Conservation (phyloP, 2,888 invertebrate species). For the Pheosia gnoma region DNA sequence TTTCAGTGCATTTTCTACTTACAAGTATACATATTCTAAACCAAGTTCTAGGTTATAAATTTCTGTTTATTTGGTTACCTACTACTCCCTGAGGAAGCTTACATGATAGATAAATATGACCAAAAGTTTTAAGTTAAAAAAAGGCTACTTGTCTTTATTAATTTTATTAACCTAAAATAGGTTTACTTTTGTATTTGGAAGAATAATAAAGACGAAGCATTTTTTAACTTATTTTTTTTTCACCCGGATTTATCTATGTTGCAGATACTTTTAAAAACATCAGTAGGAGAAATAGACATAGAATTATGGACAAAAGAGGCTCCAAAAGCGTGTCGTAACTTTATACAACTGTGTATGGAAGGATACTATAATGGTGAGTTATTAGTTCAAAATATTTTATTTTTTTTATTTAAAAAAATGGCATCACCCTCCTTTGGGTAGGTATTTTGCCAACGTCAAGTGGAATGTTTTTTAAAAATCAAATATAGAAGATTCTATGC, state of each 20-base stretch:
- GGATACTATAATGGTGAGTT: constrained; percentile 92
- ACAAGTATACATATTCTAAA: neutral
- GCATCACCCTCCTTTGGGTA: too few species aligned
- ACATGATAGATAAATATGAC: too few species aligned
- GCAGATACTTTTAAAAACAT: constrained; percentile 95
- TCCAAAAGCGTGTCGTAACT: constrained; percentile 96
- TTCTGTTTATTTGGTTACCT: neutral
- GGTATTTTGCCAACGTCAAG: too few species aligned
- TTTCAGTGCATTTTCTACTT: neutral
- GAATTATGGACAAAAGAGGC: constrained; percentile 99
- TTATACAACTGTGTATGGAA: constrained; percentile 98
- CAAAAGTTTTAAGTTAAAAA: too few species aligned
- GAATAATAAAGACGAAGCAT: too few species aligned
- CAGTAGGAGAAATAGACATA: constrained; percentile 98
- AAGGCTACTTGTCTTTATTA: too few species aligned
- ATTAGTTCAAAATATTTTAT: neutral
- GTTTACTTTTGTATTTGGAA: too few species aligned
- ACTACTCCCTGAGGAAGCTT: too few species aligned
- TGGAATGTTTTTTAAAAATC: too few species aligned
- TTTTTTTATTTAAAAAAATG: neutral
- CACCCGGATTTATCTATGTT: too few species aligned
- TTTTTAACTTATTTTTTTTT: constrained; percentile 32
- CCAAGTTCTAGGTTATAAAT: neutral
- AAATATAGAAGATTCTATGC: too few species aligned
- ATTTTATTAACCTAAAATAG: too few species aligned